Evolutionary conservation across 2,113 vertebrate species (phyloP), one percentile per base, ranked within the genome.

Genomic region (Pandion haliaetus): DNA sequence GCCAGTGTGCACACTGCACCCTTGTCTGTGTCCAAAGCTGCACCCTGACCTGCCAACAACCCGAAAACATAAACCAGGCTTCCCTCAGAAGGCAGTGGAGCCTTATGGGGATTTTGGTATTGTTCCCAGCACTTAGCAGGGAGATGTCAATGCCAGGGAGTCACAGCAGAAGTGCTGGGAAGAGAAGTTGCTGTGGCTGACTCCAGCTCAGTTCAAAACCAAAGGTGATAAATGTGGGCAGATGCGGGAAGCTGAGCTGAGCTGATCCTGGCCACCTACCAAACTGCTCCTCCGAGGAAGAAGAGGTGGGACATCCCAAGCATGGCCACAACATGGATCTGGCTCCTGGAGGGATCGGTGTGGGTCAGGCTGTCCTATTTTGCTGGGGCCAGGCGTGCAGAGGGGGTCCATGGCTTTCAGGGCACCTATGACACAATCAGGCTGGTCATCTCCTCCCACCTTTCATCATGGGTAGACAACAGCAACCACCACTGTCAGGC

Each of bases 251-350:
- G 49, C 72, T 40, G 31, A 85, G 36, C 44, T 88, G 29, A 86
- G n/a, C 16, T 44, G 38, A 31, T 26, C 19, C 20, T 55, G 24
- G 26, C 10, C 34, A 79, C 88, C 26, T 81, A 95, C 74, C 73
- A 86, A 57, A 73, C 76, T 69, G 47, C 50, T 86, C 82, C 93
- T 97, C 44, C 12, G 34, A 76, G 97, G 97, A 78, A 98, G 90
- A 38, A 97, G 95, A 69, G 95, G 88, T 14, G 96, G 97, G 13
- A 93, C 58, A 55, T 93, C 88, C 36, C 34, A 69, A 25, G 58
- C 52, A 54, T 3, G 7, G 24, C 61, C 62, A 62, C 86, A 94
- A 84, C 84, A 85, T 23, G 94, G 93, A 31, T 97, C 91, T 87
- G 94, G 45, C 58, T 98, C 97, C n/a, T 97, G 82, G 34, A 91